Evolutionary conservation across 2,797 vertebrate species (phyloP).

Genomic region (Brotula barbata): DNA sequence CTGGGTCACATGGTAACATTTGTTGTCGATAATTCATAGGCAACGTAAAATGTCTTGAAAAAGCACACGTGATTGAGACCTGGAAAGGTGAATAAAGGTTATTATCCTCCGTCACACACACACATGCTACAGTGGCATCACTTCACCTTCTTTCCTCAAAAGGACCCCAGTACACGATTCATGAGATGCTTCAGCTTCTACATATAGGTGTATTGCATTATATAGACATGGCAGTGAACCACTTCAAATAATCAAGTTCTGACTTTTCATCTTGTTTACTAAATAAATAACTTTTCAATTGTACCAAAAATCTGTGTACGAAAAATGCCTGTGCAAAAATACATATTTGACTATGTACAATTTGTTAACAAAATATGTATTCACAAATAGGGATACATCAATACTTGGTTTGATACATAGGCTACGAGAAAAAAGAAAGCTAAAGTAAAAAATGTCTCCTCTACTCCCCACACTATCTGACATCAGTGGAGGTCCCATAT

Average conservation of each 20-base stretch:
- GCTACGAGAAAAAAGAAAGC: constrained; percentile 80
- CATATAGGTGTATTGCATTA: constrained; percentile 88
- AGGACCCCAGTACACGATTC: constrained; percentile 73
- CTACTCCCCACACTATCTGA: constrained; percentile 86
- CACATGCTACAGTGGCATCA: constrained; percentile 75
- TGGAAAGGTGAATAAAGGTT: constrained; percentile 66
- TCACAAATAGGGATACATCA: constrained; percentile 98
- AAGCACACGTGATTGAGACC: constrained; percentile 73
- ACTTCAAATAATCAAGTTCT: constrained; percentile 94
- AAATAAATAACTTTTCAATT: constrained; percentile 97
- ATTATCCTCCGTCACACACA: constrained; percentile 65
- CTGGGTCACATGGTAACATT: constrained; percentile 56
- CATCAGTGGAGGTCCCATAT: constrained; percentile 85
- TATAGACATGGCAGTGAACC: constrained; percentile 99
- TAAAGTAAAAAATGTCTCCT: constrained; percentile 85
- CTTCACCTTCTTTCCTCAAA: constrained; percentile 58
- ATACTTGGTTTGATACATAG: constrained; percentile 86
- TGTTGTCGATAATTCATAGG: constrained; percentile 61
- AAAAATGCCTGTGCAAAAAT: constrained; percentile 99
- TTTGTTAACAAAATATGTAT: constrained; percentile 99
- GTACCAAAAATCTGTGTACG: constrained; percentile 98
- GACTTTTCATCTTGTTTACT: constrained; percentile 82
- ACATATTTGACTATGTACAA: constrained; percentile 99
- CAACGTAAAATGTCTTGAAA: constrained; percentile 64
- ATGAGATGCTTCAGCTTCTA: constrained; percentile 77